Base-by-base conservation (phyloP, 2,888 invertebrate genomes). In the Lepetodrilus schrolli region DNA sequence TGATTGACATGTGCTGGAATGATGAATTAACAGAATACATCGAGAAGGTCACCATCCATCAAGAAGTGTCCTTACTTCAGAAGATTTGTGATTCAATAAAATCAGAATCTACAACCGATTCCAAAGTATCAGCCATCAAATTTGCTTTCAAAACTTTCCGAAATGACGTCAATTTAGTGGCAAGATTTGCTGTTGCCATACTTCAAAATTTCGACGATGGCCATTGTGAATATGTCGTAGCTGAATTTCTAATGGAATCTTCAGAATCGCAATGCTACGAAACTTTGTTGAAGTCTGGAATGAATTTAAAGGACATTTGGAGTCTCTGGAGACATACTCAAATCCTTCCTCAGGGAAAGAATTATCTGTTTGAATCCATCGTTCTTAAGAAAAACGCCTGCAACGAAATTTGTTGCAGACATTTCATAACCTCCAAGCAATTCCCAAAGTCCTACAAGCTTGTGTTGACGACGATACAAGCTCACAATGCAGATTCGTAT, bases 401-500 rank as follows among this genome's bases (percentile, higher is more conserved):
- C 47, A 68, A 68, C n/a, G 68, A 43, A 26, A 68, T 68, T 26
- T 38, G 38, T 47, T 38, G 38, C 48, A 17, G 47, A n/a, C 68
- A 68, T 23, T 68, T 68, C 47, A 38, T 68, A 30, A 47, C 68
- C 3, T 38, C 43, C 68, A 68, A 47, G n/a, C 43, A 17, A 26
- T 47, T 43, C 26, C 38, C 26, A 13, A 47, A 68, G 13, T 21
- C 68, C 7, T 68, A 68, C 68, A 47, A 68, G 26, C 13, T 68
- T 47, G 26, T 68, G 47, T 47, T 68, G 47, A 13, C 43, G 23
- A 47, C 68, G 5, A 68, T 68, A 7, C 68, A 68, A 68, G 68
- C 68, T 30, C 43, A 23, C 30, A 47, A 68, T 30, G 30, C 7
- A 23, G 26, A 43, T 26, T 68, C 68, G n/a, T 68, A 47, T 7